Conservation (phyloP, 1,140 invertebrate genomes). For the Sitobion miscanthi region DNA sequence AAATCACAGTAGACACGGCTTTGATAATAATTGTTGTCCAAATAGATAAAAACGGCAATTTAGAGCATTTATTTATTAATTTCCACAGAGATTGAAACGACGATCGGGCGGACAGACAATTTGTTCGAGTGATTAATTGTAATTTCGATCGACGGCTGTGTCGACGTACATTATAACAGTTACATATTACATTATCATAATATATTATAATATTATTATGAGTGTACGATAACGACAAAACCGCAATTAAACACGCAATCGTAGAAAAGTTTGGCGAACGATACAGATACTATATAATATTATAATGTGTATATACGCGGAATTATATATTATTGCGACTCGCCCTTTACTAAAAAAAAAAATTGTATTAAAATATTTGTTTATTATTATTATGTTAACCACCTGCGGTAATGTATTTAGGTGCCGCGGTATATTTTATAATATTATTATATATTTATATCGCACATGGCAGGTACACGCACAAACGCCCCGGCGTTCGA, state of each 20-base stretch:
- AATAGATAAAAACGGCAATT: not conserved
- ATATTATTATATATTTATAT: not conserved
- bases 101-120: not conserved
- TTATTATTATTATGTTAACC: not conserved
- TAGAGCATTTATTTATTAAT: constrained; percentile 11
- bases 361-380: not conserved
- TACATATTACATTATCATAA: not conserved
- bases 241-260: constrained; percentile 7
- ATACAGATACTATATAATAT: not conserved
- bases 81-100: not conserved
- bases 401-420: not conserved
- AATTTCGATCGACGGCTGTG: not conserved
- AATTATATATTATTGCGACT: not conserved
- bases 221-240: not conserved
- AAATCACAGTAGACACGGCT: not conserved
- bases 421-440: not conserved
- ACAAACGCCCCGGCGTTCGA: not conserved
- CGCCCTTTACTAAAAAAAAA: not conserved
- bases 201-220: not conserved
- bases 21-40: not conserved
- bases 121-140: not conserved
- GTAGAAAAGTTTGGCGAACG: not conserved
- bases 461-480: not conserved
- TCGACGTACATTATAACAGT: not conserved
- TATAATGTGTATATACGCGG: not conserved